Percentiles rank a stretch among this genome's conserved stretches.
phyloP scores from a whole-genome alignment of 2,113 vertebrate species.

The Grallaria varia region DNA sequence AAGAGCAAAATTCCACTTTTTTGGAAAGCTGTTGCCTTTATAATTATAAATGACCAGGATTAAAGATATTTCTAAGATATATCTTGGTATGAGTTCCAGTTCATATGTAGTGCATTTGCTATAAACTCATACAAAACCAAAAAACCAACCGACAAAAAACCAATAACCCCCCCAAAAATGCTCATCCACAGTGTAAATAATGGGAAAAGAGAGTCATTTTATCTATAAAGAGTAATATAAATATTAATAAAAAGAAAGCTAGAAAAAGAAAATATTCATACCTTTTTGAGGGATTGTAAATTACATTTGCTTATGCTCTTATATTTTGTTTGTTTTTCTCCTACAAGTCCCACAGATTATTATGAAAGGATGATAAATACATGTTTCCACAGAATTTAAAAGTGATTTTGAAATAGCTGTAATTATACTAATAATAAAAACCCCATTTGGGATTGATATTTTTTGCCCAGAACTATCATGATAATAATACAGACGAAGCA shows the following conservation, averaged over 20 bases:
- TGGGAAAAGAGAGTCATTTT: neutral
- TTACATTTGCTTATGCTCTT: neutral
- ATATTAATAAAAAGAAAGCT: neutral
- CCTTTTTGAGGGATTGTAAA: neutral
- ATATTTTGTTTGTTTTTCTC: neutral
- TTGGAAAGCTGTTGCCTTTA: neutral
- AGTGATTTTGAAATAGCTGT: neutral
- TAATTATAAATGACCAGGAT: neutral
- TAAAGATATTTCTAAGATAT: neutral
- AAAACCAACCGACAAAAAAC: neutral
- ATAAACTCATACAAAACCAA: neutral
- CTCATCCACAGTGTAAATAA: neutral
- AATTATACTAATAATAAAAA: neutral
- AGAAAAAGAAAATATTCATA: neutral
- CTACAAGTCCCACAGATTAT: neutral
- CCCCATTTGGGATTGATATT: neutral
- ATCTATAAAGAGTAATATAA: neutral
- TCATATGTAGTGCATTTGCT: neutral
- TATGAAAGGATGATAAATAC: neutral
- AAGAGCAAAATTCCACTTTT: neutral
- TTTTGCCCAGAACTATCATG: neutral
- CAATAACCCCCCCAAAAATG: neutral
- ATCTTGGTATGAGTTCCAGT: neutral
- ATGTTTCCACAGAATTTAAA: neutral
- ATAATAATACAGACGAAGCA: accelerated